Percentiles rank a stretch among this genome's conserved stretches.
Conservation (phyloP, 2,888 invertebrate species). For the Cantharis rustica region DNA sequence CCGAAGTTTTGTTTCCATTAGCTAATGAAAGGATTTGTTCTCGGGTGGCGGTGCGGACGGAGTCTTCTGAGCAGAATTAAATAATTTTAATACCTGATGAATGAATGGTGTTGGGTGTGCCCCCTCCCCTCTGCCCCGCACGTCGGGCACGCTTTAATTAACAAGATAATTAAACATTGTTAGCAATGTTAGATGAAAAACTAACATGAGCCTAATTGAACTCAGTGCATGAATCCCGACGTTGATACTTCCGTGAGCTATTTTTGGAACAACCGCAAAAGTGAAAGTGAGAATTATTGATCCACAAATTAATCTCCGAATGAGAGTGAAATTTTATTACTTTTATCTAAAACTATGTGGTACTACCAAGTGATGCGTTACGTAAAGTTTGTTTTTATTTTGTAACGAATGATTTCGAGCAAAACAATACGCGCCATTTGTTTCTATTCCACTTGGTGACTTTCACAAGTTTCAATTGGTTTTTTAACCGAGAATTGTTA, state of each 20-base stretch:
- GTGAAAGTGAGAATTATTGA: conserved; percentile 8
- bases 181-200: background rate
- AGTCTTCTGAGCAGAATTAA: background rate
- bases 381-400: background rate
- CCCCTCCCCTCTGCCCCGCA: too few relatives aligned
- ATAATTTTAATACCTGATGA: background rate
- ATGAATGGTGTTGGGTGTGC: background rate
- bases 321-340: conserved; percentile 2
- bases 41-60: background rate
- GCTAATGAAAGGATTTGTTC: background rate
- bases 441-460: background rate
- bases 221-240: background rate
- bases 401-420: background rate
- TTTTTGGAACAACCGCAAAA: background rate
- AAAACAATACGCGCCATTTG: background rate
- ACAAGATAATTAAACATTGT: background rate
- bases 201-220: background rate
- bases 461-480: background rate
- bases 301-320: background rate
- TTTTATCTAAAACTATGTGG: background rate
- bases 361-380: background rate
- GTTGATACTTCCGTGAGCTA: background rate
- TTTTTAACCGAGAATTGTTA: background rate
- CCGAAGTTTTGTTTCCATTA: background rate
- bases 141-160: background rate